These are phyloP conservation scores for Gambelia wislizenii DNA, from an alignment of 2,797 vertebrate species.

Conservation along the genomic window DNA sequence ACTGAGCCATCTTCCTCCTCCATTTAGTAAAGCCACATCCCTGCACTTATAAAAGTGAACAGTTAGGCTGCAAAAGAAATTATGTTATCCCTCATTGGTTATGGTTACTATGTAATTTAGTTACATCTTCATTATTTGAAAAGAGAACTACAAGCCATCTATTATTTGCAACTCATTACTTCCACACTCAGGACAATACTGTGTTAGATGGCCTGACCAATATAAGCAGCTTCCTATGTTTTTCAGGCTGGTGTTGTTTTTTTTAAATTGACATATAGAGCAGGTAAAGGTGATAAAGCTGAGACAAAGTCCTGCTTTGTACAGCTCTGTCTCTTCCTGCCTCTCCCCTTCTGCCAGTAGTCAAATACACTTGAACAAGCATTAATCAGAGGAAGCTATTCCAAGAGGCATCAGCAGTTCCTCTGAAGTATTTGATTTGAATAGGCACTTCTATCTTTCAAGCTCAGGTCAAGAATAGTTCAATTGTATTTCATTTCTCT, in stretches of 20 bases:
- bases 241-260: neutral
- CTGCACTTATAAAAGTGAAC: too few relatives aligned
- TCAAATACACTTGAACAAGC: neutral
- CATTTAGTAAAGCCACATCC: too few relatives aligned
- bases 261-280: neutral
- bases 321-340: neutral
- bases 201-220: neutral
- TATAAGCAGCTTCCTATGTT: neutral
- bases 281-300: neutral
- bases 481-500: neutral
- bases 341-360: neutral
- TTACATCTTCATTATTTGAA: too few relatives aligned
- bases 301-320: neutral
- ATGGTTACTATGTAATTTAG: too few relatives aligned
- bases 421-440: conserved; percentile 1
- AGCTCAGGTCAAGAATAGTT: conserved; percentile 13
- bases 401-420: neutral
- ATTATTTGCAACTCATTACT: neutral
- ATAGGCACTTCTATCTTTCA: neutral
- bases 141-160: too few relatives aligned
- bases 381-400: conserved; percentile 14
- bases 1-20: too few relatives aligned
- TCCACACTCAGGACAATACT: neutral
- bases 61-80: too few relatives aligned
- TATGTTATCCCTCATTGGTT: too few relatives aligned